Conservation (phyloP, 2,888 invertebrate species). For the Melieria crassipennis region DNA sequence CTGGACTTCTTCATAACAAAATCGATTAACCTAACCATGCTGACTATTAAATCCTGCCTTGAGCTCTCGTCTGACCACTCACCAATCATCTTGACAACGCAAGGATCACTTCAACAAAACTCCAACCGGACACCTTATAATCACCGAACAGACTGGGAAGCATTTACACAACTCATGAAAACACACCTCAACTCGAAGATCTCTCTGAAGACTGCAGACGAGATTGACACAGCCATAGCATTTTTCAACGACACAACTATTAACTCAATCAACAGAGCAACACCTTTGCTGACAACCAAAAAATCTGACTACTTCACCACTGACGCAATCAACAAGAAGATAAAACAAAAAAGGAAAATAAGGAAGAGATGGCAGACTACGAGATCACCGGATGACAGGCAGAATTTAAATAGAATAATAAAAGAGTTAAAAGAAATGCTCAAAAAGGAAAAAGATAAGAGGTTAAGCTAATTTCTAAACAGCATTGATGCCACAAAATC, state of each 20-base stretch:
- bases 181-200: neutral
- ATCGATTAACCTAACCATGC: too few species aligned
- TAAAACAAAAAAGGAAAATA: neutral
- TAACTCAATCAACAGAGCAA: neutral
- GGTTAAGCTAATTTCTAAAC: too few species aligned
- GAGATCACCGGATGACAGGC: neutral
- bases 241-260: neutral
- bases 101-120: neutral
- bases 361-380: neutral
- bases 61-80: too few species aligned
- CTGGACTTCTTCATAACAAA: slow-evolving; percentile 28
- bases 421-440: too few species aligned
- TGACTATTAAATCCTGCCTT: too few species aligned
- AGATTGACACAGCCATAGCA: neutral
- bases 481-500: too few species aligned
- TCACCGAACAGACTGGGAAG: neutral
- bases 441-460: too few species aligned
- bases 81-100: slow-evolving; percentile 9
- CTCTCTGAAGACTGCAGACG: neutral
- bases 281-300: neutral
- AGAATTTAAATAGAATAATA: too few species aligned
- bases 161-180: neutral
- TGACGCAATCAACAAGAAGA: neutral
- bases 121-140: neutral
- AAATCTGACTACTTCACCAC: too few species aligned